Evolutionary conservation across 1,140 invertebrate genomes (phyloP).

Genomic region (Bombus balteatus): DNA sequence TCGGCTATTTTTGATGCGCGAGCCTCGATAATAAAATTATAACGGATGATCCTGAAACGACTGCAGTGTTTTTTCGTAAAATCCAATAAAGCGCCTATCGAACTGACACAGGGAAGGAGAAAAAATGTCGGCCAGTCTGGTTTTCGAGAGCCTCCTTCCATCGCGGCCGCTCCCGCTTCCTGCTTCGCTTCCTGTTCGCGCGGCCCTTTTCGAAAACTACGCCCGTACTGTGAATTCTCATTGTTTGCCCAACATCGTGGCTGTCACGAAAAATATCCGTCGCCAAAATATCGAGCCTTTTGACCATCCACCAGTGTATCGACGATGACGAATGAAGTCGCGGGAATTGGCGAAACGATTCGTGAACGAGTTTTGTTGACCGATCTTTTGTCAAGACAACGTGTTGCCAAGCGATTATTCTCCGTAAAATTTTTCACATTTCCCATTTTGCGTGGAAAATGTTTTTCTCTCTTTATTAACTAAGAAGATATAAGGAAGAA

Average conservation of each 20-base stretch:
- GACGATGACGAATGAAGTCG: slow-evolving; percentile 5
- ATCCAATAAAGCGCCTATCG: slow-evolving; percentile 34
- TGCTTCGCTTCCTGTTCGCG: neutral
- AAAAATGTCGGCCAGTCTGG: slow-evolving; percentile 29
- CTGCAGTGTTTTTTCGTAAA: slow-evolving; percentile 37
- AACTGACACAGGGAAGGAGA: slow-evolving; percentile 3
- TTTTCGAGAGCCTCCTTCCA: slow-evolving; percentile 19
- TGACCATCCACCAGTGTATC: neutral
- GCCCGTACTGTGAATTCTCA: neutral
- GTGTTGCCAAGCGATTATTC: neutral
- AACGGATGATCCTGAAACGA: slow-evolving; percentile 54
- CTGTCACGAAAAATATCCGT: slow-evolving; percentile 2
- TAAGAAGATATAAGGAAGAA: neutral
- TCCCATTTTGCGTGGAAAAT: neutral
- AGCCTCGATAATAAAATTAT: slow-evolving; percentile 58
- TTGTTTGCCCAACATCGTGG: slow-evolving; percentile 20
- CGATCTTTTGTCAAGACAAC: neutral
- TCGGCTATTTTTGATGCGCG: slow-evolving; percentile 20
- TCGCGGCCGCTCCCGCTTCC: neutral
- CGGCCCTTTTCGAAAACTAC: slow-evolving; percentile 14
- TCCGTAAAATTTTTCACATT: neutral
- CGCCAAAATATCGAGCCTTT: slow-evolving; percentile 9
- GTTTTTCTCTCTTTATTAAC: neutral
- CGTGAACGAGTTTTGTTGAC: neutral
- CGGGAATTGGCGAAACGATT: neutral